Conservation (phyloP, 2,797 vertebrate genomes). For the Sebastes oblongus region DNA sequence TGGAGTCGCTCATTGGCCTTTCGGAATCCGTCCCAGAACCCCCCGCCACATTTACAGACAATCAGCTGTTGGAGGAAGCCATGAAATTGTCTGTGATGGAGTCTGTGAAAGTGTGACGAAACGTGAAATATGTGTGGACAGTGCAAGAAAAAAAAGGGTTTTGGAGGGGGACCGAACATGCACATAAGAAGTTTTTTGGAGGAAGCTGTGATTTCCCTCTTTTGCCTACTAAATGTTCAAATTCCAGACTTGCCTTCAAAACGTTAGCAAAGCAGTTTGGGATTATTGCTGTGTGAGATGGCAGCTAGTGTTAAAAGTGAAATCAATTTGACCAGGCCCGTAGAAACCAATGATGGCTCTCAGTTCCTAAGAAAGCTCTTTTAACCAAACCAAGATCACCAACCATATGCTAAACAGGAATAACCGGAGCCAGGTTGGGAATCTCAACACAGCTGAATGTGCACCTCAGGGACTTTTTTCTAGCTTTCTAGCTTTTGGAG, state of each 20-base stretch:
- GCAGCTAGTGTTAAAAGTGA: constrained; percentile 80
- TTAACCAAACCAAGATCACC: constrained; percentile 70
- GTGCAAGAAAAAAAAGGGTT: constrained; percentile 43
- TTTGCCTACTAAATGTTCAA: constrained; percentile 70
- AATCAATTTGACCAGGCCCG: constrained; percentile 63
- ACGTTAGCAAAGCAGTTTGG: constrained; percentile 79
- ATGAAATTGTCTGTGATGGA: constrained; percentile 92
- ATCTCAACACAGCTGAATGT: constrained; percentile 82
- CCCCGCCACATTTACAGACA: constrained; percentile 89
- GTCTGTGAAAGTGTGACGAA: constrained; percentile 88
- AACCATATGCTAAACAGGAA: constrained; percentile 63
- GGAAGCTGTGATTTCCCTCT: constrained; percentile 79
- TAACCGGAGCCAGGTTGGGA: constrained; percentile 70
- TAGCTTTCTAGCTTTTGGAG: constrained; percentile 83
- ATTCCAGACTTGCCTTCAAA: constrained; percentile 82
- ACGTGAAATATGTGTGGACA: constrained; percentile 41
- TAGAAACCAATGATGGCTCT: constrained; percentile 72
- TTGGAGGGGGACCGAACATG: constrained; percentile 64
- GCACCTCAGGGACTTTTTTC: constrained; percentile 86
- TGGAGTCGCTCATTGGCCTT: constrained; percentile 94
- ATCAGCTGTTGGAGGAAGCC: constrained; percentile 94
- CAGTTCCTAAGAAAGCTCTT: constrained; percentile 76
- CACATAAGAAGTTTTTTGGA: constrained; percentile 73
- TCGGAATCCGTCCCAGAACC: constrained; percentile 90
- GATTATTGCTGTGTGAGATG: constrained; percentile 75